A percentile compares a stretch with the other conserved stretches of the same genome.
phyloP scores from a whole-genome alignment of 2,797 vertebrate genomes.

The Malacoctenus gilli region DNA sequence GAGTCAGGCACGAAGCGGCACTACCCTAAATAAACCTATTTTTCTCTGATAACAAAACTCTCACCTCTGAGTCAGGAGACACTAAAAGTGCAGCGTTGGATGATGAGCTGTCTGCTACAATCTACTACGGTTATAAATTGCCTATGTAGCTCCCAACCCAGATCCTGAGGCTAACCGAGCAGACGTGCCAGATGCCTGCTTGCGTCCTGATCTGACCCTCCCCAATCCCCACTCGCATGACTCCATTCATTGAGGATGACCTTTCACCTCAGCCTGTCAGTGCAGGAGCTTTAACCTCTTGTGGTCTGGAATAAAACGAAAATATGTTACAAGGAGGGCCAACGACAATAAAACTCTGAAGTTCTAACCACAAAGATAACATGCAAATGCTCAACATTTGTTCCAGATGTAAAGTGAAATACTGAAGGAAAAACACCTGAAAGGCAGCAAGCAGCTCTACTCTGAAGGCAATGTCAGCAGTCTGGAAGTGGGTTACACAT shows the following conservation, averaged over 20 bases:
- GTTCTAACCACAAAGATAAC: background rate
- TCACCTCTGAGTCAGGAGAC: conserved; percentile 20
- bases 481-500: conserved; percentile 60
- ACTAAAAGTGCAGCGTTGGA: conserved; percentile 17
- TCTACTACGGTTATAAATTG: conserved; percentile 39
- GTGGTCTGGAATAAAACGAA: conserved; percentile 16
- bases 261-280: conserved; percentile 62
- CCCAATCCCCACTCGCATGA: conserved; percentile 50
- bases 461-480: conserved; percentile 34
- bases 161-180: conserved; percentile 53
- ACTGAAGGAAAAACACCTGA: conserved; percentile 8
- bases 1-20: conserved; percentile 20
- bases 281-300: conserved; percentile 55
- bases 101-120: conserved; percentile 27
- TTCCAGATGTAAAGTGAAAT: conserved; percentile 14
- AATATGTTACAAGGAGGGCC: background rate
- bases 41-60: conserved; percentile 3
- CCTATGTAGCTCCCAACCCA: conserved; percentile 52
- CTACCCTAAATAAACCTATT: too few species aligned
- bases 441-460: conserved; percentile 3
- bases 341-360: conserved; percentile 5
- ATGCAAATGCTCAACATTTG: background rate
- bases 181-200: conserved; percentile 65
- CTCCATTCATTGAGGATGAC: conserved; percentile 63
- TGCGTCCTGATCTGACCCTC: conserved; percentile 49